Evolutionary conservation across 2,888 invertebrate genomes (phyloP), one percentile per base, ranked within the genome.

Genomic region (Pseudococcus viburni): DNA sequence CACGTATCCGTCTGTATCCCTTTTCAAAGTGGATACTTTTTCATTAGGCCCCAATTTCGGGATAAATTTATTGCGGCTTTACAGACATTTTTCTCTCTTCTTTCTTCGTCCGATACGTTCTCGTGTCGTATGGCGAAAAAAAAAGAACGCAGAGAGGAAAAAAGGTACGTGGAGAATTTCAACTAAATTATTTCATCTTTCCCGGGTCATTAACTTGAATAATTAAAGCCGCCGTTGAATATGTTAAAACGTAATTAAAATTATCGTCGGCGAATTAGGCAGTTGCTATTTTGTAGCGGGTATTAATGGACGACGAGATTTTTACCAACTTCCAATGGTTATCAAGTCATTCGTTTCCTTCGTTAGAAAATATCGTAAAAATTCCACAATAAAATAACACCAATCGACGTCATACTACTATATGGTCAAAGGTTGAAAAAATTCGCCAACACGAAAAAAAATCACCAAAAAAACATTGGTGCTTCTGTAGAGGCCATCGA

Each of bases 1-100:
- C 68, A 83, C 80, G 80, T 83, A 83, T 46, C 80, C 42, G 42
- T 4, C 59, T 51, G 51, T 48, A 88, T 88, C 80, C 88, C 80
- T 83, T 55, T 80, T 26, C 80, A 55, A 83, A 88, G 42, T 80
- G 83, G 80, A 88, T 88, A 88, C 80, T 88, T 88, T 88, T 88
- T 83, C 88, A 88, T 88, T 83, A 83, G 83, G 59, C 80, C 80
- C 83, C 55, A 88, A 88, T 88, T 88, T 83, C 83, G 48, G 42
- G 88, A 51, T 55, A 88, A 88, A 88, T 87, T 87, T 87, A 77
- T 87, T 46, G 87, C 87, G 87, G 87, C 68, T 73, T 73, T 33
- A 73, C 12, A 39, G 46, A 22, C 48, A 84, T 84, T 46, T 84
- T 84, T 84, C 48, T 83, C 39, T 83, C 33, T 42, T 42, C 80